phyloP scores from a whole-genome alignment of 2,113 vertebrate genomes.

The Rhinolophus ferrumequinum region DNA sequence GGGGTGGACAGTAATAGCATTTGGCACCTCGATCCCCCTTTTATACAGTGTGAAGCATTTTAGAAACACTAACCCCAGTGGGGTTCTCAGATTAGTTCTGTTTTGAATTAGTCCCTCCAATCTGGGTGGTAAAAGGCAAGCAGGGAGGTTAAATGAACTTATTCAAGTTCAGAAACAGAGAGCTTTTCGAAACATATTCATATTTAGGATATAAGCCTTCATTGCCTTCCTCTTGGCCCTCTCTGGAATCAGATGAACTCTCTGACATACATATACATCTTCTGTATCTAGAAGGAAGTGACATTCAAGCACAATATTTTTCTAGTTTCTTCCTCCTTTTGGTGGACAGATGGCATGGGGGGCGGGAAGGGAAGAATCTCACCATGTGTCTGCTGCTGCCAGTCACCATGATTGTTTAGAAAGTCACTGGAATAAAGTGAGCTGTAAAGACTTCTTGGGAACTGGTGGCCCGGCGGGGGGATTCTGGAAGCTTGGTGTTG shows the following conservation, averaged over 20 bases:
- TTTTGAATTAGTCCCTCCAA: slow-evolving; percentile 60
- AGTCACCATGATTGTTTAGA: neutral
- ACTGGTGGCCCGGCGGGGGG: too few species aligned
- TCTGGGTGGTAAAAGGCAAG: slow-evolving; percentile 62
- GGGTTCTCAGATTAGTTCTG: slow-evolving; percentile 60
- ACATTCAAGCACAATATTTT: neutral
- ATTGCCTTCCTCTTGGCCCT: neutral
- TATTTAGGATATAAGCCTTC: neutral
- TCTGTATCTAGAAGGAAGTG: neutral
- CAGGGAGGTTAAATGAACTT: slow-evolving; percentile 56
- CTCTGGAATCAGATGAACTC: neutral
- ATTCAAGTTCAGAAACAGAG: slow-evolving; percentile 58
- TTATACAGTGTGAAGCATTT: slow-evolving; percentile 22
- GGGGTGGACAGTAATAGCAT: neutral
- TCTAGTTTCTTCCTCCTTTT: neutral
- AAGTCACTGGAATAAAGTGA: neutral
- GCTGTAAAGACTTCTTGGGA: neutral
- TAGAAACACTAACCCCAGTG: slow-evolving; percentile 56
- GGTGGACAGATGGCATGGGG: neutral
- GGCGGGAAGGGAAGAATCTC: neutral
- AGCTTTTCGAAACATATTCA: neutral
- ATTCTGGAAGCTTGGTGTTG: neutral
- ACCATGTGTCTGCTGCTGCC: neutral
- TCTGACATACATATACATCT: neutral
- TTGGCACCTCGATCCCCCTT: neutral